phyloP scores from a whole-genome alignment of 1,140 invertebrate species.

The Globodera ellingtonae region DNA sequence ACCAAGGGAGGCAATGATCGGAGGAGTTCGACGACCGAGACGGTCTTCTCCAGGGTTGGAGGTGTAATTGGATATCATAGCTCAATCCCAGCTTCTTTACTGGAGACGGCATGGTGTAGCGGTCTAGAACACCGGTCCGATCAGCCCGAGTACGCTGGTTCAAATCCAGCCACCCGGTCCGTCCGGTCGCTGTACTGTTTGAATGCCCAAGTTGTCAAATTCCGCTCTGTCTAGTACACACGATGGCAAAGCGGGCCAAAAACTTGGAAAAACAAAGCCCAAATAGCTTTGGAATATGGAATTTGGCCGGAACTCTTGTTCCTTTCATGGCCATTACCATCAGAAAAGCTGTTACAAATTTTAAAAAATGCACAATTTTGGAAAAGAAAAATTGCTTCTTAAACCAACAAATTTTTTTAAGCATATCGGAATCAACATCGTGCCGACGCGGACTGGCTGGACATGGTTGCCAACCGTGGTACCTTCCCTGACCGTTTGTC shows the following conservation, averaged over 20 bases:
- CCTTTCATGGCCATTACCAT: neutral
- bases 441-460: conserved; percentile 44
- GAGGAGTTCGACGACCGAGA: too few species aligned
- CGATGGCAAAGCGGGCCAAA: neutral
- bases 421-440: conserved; percentile 27
- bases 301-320: neutral
- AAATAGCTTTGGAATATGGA: neutral
- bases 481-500: conserved; percentile 78
- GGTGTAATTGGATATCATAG: too few species aligned
- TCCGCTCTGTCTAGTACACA: neutral
- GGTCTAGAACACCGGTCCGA: too few species aligned
- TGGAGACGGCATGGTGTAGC: too few species aligned
- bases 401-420: neutral
- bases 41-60: too few species aligned
- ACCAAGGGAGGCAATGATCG: too few species aligned
- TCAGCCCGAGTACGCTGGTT: too few species aligned
- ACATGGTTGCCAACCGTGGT: conserved; percentile 37
- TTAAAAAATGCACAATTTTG: neutral
- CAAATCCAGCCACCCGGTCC: too few species aligned
- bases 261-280: neutral
- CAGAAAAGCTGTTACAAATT: neutral
- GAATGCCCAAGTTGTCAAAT: neutral
- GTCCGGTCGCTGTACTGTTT: too few species aligned
- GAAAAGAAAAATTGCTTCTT: too few species aligned
- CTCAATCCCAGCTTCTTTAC: too few species aligned